Evolutionary conservation across 1,140 invertebrate species (phyloP), one percentile per base, ranked within the genome.

Genomic region (Zaprionus ornatus): DNA sequence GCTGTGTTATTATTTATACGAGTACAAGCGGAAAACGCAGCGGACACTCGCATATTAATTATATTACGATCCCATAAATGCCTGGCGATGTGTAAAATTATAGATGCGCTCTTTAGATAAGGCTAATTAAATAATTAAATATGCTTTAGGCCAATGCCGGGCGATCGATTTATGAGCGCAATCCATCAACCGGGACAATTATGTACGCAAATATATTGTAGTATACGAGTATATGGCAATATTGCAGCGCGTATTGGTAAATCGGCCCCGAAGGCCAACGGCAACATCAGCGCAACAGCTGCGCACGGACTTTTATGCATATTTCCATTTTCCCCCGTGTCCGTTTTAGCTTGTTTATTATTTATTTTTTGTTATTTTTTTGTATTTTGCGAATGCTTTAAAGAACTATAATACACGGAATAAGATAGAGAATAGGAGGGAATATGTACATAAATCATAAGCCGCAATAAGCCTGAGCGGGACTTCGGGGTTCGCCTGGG

Each of bases 101-200:
- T 90, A 90, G 85, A 90, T 90, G 67, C 42, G 70, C 82, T 74
- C 79, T 90, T 74, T 90, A 82, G 82, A 90, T 90, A 86, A 73
- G 73, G 76, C 86, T 90, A 90, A 90, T 90, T 90, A 90, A 90
- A 90, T 90, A 90, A 90, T 90, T 90, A 90, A 90, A 85, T 88
- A 88, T 85, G 85, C 85, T 88, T 90, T 84, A 73, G 85, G 78
- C 79, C 78, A 90, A 45, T 74, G 64, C 70, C 77, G 75, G 57
- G 70, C 74, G 60, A 27, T 54, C 61, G 70, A 88, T 84, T 88
- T 88, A 90, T 84, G 80, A 73, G 64, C 52, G 65, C 85, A 57
- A 87, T 88, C 74, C 68, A 90, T 88, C 84, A 90, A 72, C 56
- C 45, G 45, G 64, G 74, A 81, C 84, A 88, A 88, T 88, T 85